Evolutionary conservation across 1,140 invertebrate genomes (phyloP).

Genomic region (Euglossa dilemma): DNA sequence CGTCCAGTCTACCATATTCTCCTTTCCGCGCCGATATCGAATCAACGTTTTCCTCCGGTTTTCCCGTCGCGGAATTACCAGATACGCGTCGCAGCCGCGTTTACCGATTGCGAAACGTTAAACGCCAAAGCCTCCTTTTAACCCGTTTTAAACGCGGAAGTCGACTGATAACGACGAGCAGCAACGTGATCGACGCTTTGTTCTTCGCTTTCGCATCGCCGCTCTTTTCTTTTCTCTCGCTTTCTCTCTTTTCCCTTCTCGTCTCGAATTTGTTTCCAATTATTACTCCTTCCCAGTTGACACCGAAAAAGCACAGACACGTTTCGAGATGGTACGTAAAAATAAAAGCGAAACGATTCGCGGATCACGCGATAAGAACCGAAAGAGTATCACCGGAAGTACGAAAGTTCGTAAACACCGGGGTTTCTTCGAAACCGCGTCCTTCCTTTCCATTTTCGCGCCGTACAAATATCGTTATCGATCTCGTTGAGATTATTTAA

Average conservation of each 20-base stretch:
- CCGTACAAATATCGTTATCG: no score
- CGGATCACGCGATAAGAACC: no score
- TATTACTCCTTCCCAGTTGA: no score
- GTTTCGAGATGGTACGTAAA: no score
- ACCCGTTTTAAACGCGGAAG: constrained; percentile 18
- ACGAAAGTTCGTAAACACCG: no score
- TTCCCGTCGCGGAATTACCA: background rate
- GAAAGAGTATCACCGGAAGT: no score
- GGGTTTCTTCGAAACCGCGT: no score
- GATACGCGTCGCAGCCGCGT: background rate
- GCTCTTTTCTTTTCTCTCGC: background rate
- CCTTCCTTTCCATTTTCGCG: no score
- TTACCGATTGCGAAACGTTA: background rate
- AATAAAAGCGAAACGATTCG: no score
- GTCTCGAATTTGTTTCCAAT: background rate
- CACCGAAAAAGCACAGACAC: no score
- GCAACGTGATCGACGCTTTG: background rate
- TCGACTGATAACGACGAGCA: background rate
- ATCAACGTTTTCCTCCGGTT: background rate
- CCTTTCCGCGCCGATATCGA: background rate
- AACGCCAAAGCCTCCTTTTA: background rate
- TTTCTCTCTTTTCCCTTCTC: background rate
- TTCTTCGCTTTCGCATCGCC: background rate
- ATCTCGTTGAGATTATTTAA: no score
- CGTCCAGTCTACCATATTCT: background rate